Percentiles rank a stretch among this genome's conserved stretches.
phyloP scores from a whole-genome alignment of 2,113 vertebrate species.

The Dunckerocampus dactyliophorus region DNA sequence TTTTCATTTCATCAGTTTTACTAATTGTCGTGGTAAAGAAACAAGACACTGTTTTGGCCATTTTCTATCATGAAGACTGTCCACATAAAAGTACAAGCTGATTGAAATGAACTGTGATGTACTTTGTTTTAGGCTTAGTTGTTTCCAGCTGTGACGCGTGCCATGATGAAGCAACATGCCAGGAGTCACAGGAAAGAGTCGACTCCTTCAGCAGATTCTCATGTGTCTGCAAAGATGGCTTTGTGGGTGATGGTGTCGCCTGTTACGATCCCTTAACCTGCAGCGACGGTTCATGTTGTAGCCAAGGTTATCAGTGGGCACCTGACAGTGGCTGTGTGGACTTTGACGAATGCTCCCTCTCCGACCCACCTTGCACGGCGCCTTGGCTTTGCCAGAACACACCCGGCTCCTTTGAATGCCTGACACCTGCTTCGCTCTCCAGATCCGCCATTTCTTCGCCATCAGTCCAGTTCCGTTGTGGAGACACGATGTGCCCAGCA shows the following conservation, averaged over 20 bases:
- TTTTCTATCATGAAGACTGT: too few relatives aligned
- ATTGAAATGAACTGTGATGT: not conserved
- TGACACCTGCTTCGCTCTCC: not conserved
- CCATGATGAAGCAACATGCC: constrained; percentile 36
- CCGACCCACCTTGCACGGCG: constrained; percentile 20
- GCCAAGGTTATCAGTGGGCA: constrained; percentile 49
- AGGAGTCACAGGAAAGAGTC: constrained; percentile 16
- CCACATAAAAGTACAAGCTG: not conserved
- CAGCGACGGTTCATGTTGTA: constrained; percentile 38
- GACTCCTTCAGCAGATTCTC: constrained; percentile 19
- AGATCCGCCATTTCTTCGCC: not conserved
- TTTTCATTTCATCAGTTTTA: too few relatives aligned
- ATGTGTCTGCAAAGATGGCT: constrained; percentile 58
- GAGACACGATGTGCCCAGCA: constrained; percentile 13
- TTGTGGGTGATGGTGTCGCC: constrained; percentile 51
- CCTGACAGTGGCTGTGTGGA: constrained; percentile 48
- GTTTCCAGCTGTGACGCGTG: constrained; percentile 47
- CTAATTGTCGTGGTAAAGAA: too few relatives aligned
- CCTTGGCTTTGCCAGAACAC: constrained; percentile 48
- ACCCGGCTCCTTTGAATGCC: constrained; percentile 46
- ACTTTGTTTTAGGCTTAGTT: constrained; percentile 15
- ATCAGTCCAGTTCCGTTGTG: constrained; percentile 25
- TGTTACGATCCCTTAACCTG: constrained; percentile 48
- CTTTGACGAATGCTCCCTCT: constrained; percentile 49
- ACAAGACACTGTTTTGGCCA: too few relatives aligned